Conservation (phyloP, 1,140 invertebrate genomes). For the Lepidurus apus region DNA sequence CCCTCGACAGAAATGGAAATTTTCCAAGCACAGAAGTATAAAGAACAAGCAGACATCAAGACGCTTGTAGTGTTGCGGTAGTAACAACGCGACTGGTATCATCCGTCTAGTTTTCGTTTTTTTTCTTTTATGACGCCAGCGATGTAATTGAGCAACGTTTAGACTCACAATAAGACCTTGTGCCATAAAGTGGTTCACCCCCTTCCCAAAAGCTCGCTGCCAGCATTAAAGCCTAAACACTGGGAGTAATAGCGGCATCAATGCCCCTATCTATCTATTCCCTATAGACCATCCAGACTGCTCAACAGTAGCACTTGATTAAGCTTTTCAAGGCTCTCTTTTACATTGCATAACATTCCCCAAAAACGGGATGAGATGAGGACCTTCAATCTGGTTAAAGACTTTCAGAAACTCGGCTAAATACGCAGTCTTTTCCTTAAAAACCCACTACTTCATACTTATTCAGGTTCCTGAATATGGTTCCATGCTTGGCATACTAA, state of each 20-base stretch:
- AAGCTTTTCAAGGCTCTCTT: neutral
- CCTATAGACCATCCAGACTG: neutral
- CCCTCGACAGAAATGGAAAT: too few relatives aligned
- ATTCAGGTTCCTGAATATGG: neutral
- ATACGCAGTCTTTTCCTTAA: too few relatives aligned
- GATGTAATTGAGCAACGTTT: neutral
- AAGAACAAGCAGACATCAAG: neutral
- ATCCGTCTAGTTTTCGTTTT: neutral
- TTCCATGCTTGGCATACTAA: conserved; percentile 1
- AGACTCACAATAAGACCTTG: neutral
- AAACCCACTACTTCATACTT: neutral
- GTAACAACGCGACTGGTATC: neutral
- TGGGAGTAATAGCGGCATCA: neutral
- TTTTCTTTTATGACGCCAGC: neutral
- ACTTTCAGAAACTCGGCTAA: too few relatives aligned
- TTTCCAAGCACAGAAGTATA: neutral
- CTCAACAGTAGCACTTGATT: conserved; percentile 6
- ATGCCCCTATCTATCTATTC: neutral
- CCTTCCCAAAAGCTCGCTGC: neutral
- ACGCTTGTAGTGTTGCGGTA: neutral
- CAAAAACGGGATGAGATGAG: too few relatives aligned
- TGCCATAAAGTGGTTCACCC: neutral
- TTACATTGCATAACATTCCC: neutral
- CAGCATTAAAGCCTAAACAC: neutral
- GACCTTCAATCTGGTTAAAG: too few relatives aligned